Evolutionary conservation across 2,113 vertebrate genomes (phyloP).

Genomic region (Macquaria australasica): DNA sequence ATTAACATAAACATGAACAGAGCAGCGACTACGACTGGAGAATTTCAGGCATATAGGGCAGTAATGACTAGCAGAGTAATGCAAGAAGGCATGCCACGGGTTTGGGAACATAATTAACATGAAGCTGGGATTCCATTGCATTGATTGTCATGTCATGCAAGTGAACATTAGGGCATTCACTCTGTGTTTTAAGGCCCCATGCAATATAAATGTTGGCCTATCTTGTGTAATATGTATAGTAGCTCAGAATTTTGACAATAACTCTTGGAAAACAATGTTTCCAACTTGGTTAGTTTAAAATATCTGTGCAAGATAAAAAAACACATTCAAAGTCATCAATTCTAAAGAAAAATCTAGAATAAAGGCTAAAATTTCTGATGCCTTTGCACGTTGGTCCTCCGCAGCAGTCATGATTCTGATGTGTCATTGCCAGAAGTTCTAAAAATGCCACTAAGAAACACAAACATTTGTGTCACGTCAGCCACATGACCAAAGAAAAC

Average conservation of each 20-base stretch:
- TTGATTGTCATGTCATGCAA: constrained; percentile 6
- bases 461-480: background rate
- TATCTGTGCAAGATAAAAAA: too few relatives aligned
- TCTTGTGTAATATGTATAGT: background rate
- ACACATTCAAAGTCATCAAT: background rate
- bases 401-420: constrained; percentile 3
- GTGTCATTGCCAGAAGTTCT: constrained; percentile 13
- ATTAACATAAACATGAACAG: constrained; percentile 70
- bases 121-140: background rate
- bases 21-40: constrained; percentile 27
- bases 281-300: background rate
- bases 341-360: background rate
- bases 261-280: background rate
- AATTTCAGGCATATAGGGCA: constrained; percentile 30
- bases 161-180: background rate
- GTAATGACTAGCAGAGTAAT: background rate
- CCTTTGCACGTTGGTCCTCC: background rate
- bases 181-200: background rate
- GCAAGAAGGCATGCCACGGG: background rate
- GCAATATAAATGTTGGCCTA: background rate
- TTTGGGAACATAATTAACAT: constrained; percentile 6
- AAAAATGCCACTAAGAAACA: constrained; percentile 12
- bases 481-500: constrained; percentile 14
- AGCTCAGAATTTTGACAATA: background rate
- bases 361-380: background rate